Conservation (phyloP, 2,113 vertebrate species). For the Sula dactylatra region DNA sequence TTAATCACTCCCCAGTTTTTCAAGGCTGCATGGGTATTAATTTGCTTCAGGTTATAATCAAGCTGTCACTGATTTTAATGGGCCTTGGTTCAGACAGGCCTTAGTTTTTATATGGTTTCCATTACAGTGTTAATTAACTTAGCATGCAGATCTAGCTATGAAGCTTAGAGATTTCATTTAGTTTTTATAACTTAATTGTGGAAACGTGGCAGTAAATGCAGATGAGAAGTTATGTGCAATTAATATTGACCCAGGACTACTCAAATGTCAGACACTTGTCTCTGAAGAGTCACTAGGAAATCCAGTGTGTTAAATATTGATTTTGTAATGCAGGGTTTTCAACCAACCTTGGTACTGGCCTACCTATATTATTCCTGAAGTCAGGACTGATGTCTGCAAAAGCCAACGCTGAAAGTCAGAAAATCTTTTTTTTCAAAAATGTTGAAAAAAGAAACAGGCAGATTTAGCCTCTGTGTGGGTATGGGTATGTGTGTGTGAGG, state of each 20-base stretch:
- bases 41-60: conserved; percentile 27
- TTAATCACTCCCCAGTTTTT: not conserved
- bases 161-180: conserved; percentile 14
- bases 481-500: not conserved
- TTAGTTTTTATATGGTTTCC: not conserved
- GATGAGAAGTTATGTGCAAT: conserved; percentile 12
- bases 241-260: conserved; percentile 15
- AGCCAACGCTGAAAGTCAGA: not conserved
- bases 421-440: not conserved
- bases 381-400: not conserved
- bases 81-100: not conserved
- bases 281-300: conserved; percentile 11
- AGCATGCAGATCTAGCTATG: conserved; percentile 12
- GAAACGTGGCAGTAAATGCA: not conserved
- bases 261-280: conserved; percentile 13
- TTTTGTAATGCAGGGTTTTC: not conserved
- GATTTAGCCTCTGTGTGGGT: not conserved
- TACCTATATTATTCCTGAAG: not conserved
- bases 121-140: conserved; percentile 47
- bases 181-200: conserved; percentile 40
- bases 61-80: conserved; percentile 35
- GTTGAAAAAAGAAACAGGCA: not conserved
- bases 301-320: not conserved
- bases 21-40: not conserved
- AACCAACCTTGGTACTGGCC: not conserved